phyloP scores from a whole-genome alignment of 2,888 invertebrate genomes.

The Apantesis nais region DNA sequence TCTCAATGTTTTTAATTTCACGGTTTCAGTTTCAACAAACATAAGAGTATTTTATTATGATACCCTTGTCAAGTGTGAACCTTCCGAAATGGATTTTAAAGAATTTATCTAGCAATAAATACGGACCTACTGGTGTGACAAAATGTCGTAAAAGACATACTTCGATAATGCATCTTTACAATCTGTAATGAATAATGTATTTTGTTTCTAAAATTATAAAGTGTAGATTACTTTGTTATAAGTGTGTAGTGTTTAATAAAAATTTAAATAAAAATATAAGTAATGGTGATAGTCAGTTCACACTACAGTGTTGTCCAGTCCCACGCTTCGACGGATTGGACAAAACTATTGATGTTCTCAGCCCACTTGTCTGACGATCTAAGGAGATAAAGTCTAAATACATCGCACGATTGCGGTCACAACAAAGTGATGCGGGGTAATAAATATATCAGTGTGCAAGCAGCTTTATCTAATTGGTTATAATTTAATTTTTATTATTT shows the following conservation, averaged over 20 bases:
- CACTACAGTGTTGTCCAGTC: slow-evolving; percentile 66
- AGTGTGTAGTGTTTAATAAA: slow-evolving; percentile 66
- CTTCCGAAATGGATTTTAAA: slow-evolving; percentile 58
- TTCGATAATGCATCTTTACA: slow-evolving; percentile 44
- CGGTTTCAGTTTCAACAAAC: slow-evolving; percentile 56
- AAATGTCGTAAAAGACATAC: slow-evolving; percentile 55
- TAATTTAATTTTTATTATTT: slow-evolving; percentile 12
- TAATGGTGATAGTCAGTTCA: slow-evolving; percentile 73
- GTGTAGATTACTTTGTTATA: slow-evolving; percentile 28
- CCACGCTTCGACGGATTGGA: slow-evolving; percentile 63
- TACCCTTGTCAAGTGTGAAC: slow-evolving; percentile 59
- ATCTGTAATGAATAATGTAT: slow-evolving; percentile 38
- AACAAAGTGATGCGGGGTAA: slow-evolving; percentile 11
- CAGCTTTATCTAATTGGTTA: slow-evolving; percentile 12
- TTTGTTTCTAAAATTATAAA: slow-evolving; percentile 38
- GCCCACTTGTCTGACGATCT: slow-evolving; percentile 60
- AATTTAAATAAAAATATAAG: slow-evolving; percentile 73
- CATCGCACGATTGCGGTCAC: slow-evolving; percentile 20
- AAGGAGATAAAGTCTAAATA: slow-evolving; percentile 35
- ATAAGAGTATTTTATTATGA: slow-evolving; percentile 51
- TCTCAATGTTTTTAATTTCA: slow-evolving; percentile 56
- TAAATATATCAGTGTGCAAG: slow-evolving; percentile 17
- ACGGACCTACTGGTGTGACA: slow-evolving; percentile 62
- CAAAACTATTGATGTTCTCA: slow-evolving; percentile 55
- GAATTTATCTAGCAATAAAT: slow-evolving; percentile 65